Conservation (phyloP, 2,113 vertebrate genomes). For the Setophaga kirtlandii region DNA sequence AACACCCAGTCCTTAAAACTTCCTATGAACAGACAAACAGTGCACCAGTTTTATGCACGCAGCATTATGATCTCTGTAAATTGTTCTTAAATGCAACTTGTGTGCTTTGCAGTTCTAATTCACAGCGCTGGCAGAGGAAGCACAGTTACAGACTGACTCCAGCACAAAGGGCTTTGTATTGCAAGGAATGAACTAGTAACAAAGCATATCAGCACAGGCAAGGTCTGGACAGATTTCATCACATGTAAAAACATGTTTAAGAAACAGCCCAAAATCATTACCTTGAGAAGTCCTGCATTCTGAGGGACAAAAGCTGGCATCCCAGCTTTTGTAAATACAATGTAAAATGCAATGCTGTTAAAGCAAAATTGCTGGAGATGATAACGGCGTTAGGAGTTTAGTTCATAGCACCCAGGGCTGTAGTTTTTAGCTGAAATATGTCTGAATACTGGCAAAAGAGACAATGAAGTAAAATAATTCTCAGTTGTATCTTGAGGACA, state of each 20-base stretch:
- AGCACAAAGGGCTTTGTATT: neutral
- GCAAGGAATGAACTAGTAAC: neutral
- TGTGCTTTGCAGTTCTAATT: neutral
- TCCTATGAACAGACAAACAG: neutral
- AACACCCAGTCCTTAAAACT: constrained; percentile 33
- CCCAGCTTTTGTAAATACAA: too few relatives aligned
- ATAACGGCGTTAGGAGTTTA: neutral
- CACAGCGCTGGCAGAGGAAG: neutral
- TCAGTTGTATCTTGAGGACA: neutral
- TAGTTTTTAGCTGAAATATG: neutral
- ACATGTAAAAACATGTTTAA: neutral
- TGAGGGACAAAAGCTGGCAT: neutral
- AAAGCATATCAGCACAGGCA: neutral
- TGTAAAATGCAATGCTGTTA: neutral
- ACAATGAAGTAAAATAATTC: neutral
- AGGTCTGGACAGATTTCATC: neutral
- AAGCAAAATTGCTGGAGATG: neutral
- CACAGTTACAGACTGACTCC: neutral
- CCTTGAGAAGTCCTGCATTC: neutral
- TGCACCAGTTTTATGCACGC: neutral
- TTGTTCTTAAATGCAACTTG: neutral
- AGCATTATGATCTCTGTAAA: neutral
- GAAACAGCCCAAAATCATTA: neutral
- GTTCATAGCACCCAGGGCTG: neutral
- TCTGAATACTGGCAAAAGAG: neutral